Evolutionary conservation across 2,888 invertebrate species (phyloP).

Genomic region (Stenotaenia linearis): DNA sequence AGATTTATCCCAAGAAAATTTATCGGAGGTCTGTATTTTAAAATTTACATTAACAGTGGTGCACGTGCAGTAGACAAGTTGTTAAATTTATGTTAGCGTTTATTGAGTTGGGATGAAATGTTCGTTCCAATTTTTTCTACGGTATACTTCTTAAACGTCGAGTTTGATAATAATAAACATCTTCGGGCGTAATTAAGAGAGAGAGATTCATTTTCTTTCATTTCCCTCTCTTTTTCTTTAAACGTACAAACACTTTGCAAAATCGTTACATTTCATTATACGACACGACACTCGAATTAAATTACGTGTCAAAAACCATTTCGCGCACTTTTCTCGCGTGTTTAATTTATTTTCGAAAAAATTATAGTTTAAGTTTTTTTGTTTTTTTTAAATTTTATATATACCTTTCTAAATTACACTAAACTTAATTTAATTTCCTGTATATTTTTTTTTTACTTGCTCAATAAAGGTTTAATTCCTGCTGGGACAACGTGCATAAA

Average conservation of each 20-base stretch:
- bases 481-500: not conserved
- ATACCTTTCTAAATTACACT: too few relatives aligned
- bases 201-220: conserved; percentile 17
- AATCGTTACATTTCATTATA: not conserved
- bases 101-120: conserved; percentile 10
- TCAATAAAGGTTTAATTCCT: not conserved
- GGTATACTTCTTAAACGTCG: not conserved
- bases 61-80: conserved; percentile 10
- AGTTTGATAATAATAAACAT: not conserved
- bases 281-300: not conserved
- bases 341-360: too few relatives aligned
- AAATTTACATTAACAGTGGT: conserved; percentile 7
- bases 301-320: not conserved
- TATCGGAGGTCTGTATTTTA: conserved; percentile 17
- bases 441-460: not conserved
- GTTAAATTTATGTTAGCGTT: conserved; percentile 26
- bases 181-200: not conserved
- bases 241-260: not conserved
- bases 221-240: not conserved
- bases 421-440: not conserved
- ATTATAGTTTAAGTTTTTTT: too few relatives aligned
- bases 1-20: conserved; percentile 7
- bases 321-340: not conserved
- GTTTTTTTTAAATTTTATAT: too few relatives aligned
- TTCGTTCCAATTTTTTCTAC: not conserved